Conservation (phyloP, 1,140 invertebrate genomes). For the Papilio polyxenes region DNA sequence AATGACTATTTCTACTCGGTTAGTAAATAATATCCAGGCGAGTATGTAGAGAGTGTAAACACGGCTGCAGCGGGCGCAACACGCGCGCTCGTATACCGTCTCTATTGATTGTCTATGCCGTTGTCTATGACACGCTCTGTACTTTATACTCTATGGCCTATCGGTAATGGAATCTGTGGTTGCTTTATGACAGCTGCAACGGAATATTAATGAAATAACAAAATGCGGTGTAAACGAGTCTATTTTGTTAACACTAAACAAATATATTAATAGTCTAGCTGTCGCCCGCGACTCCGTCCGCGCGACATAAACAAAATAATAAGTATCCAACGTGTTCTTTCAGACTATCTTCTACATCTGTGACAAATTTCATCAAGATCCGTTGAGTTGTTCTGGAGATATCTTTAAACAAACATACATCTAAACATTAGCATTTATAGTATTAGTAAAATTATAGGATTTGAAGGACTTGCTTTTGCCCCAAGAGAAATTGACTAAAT, state of each 20-base stretch:
- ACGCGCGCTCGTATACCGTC: slow-evolving; percentile 31
- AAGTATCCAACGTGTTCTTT: too few species aligned
- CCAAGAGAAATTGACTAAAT: too few species aligned
- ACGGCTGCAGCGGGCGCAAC: background rate
- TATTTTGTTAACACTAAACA: background rate
- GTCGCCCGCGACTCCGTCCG: too few species aligned
- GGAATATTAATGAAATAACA: background rate
- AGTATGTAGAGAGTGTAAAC: background rate
- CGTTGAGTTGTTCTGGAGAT: too few species aligned
- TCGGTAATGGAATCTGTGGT: background rate
- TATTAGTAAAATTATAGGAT: too few species aligned
- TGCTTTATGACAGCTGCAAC: background rate
- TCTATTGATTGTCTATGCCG: slow-evolving; percentile 17
- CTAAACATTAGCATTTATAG: too few species aligned
- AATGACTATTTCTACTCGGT: background rate
- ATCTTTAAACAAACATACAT: too few species aligned
- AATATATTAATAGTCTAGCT: too few species aligned
- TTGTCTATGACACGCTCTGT: slow-evolving; percentile 12
- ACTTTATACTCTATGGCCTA: slow-evolving; percentile 2
- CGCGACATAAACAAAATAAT: too few species aligned
- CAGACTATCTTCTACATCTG: too few species aligned
- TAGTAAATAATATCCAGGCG: background rate
- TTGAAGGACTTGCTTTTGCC: too few species aligned
- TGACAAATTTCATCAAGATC: too few species aligned
- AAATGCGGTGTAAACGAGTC: background rate